Percentiles rank a stretch among this genome's conserved stretches.
These are phyloP conservation scores for Syrista parreyssii DNA, from an alignment of 2,888 invertebrate genomes.

Conservation along the genomic window DNA sequence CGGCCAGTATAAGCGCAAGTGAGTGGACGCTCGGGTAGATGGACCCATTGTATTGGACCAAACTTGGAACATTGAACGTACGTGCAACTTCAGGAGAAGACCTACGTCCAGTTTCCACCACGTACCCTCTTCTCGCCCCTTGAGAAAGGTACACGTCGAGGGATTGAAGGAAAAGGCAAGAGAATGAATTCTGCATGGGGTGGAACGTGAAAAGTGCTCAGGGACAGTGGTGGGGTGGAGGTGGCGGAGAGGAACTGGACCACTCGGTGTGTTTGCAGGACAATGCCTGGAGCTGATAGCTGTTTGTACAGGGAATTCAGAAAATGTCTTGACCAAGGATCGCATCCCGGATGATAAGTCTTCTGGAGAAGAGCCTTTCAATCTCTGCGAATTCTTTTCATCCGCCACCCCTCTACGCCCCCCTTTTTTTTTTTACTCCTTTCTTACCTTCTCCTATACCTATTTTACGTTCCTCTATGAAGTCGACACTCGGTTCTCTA, in stretches of 20 bases:
- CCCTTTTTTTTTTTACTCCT: background rate
- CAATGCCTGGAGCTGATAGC: background rate
- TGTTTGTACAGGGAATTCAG: background rate
- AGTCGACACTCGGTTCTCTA: background rate
- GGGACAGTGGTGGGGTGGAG: no score
- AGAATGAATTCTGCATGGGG: constrained; percentile 20
- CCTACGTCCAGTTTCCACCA: no score
- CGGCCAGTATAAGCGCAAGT: constrained; percentile 40
- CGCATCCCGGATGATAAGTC: background rate
- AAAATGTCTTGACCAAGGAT: background rate
- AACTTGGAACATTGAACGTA: constrained; percentile 35
- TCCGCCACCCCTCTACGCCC: background rate
- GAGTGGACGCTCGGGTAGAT: constrained; percentile 37
- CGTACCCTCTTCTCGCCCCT: background rate
- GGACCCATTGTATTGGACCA: constrained; percentile 31
- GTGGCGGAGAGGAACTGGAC: background rate
- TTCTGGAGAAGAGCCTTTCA: background rate
- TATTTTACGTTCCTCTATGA: background rate
- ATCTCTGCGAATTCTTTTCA: background rate
- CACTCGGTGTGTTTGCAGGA: background rate
- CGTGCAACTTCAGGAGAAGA: background rate
- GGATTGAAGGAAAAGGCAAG: background rate
- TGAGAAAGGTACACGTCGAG: background rate
- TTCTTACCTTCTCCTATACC: background rate
- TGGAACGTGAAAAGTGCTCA: background rate